A percentile compares a stretch with the other conserved stretches of the same genome.
phyloP scores from a whole-genome alignment of 2,113 vertebrate species.

The Crotalus helleri region DNA sequence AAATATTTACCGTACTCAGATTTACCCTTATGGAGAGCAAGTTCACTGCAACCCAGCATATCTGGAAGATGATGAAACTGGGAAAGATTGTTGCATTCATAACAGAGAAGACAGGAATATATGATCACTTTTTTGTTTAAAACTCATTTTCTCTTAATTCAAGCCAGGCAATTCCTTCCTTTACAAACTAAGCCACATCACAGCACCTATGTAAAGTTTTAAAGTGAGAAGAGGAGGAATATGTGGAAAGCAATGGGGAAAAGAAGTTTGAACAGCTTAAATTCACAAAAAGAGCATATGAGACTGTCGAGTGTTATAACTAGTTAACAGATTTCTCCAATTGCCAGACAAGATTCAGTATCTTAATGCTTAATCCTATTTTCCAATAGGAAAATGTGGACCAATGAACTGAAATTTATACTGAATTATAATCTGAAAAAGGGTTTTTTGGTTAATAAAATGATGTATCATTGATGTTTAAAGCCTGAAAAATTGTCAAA shows the following conservation, averaged over 20 bases:
- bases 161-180: not conserved
- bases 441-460: not conserved
- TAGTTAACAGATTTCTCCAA: not conserved
- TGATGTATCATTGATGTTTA: not conserved
- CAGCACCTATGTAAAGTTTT: not conserved
- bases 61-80: not conserved
- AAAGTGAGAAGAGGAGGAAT: not conserved
- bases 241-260: not conserved
- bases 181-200: not conserved
- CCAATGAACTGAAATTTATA: not conserved
- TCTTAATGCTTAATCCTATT: not conserved
- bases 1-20: not conserved
- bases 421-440: not conserved
- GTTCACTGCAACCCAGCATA: not conserved
- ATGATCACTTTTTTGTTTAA: not conserved
- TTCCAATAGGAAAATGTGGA: not conserved
- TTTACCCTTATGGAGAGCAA: not conserved
- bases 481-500: not conserved
- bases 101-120: not conserved
- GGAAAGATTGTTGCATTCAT: not conserved
- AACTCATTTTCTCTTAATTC: not conserved
- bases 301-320: not conserved
- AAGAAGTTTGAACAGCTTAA: not conserved
- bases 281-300: not conserved
- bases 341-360: not conserved